Conservation (phyloP, 2,113 vertebrate genomes). For the Leucoraja erinaceus region DNA sequence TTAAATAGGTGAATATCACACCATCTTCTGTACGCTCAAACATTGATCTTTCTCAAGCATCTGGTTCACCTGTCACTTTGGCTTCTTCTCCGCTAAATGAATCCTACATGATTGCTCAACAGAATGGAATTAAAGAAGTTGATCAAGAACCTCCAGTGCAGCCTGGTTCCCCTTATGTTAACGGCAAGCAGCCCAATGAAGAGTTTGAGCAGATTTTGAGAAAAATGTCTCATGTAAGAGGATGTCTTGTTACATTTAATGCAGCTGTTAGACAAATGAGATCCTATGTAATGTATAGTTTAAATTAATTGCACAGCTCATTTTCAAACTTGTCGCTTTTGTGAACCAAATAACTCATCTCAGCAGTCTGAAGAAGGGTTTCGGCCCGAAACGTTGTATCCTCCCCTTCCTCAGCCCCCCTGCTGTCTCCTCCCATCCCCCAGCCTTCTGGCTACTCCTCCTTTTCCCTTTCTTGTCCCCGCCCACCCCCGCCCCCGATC, state of each 20-base stretch:
- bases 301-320: neutral
- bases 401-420: too few species aligned
- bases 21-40: conserved; percentile 42
- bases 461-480: too few species aligned
- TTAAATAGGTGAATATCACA: conserved; percentile 52
- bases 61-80: conserved; percentile 36
- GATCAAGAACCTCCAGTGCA: conserved; percentile 50
- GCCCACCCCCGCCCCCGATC: too few species aligned
- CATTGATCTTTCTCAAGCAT: conserved; percentile 42
- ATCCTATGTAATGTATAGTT: neutral
- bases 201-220: conserved; percentile 76
- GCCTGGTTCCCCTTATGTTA: conserved; percentile 52
- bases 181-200: conserved; percentile 62
- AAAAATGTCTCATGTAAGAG: conserved; percentile 82
- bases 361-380: too few species aligned
- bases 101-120: conserved; percentile 62
- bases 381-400: too few species aligned
- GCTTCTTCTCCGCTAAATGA: conserved; percentile 60
- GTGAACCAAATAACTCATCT: neutral
- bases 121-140: conserved; percentile 62
- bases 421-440: too few species aligned
- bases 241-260: conserved; percentile 14
- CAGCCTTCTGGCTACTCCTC: too few species aligned
- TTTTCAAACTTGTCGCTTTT: neutral
- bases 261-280: conserved; percentile 1